Percentiles rank a stretch among this genome's conserved stretches.
These are phyloP conservation scores for Prosapia bicincta DNA, from an alignment of 2,888 invertebrate species.

Conservation along the genomic window DNA sequence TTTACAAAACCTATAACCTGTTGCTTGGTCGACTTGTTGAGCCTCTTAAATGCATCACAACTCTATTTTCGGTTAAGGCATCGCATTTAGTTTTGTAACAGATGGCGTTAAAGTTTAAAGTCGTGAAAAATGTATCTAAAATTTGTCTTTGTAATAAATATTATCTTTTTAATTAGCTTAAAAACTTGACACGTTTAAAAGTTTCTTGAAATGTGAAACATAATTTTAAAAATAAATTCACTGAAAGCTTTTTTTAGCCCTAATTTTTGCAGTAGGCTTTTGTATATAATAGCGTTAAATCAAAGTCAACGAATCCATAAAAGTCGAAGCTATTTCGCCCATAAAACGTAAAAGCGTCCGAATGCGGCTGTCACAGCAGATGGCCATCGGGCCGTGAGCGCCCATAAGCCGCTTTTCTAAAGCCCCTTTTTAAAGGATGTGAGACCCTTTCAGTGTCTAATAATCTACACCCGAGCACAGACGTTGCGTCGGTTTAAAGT, in stretches of 20 bases:
- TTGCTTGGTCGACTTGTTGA: background rate
- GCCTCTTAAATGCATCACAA: background rate
- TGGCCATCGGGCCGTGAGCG: background rate
- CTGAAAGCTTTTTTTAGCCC: no score
- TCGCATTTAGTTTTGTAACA: no score
- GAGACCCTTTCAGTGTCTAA: background rate
- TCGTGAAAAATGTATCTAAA: no score
- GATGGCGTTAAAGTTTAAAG: no score
- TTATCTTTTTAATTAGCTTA: no score
- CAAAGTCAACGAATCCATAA: background rate
- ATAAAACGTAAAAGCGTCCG: background rate
- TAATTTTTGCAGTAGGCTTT: no score
- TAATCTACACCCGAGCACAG: background rate
- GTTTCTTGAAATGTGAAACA: no score
- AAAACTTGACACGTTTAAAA: no score
- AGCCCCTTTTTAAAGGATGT: background rate
- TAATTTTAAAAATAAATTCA: no score
- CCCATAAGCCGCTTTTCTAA: background rate
- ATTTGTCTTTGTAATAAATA: no score
- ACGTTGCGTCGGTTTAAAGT: no score
- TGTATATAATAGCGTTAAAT: background rate
- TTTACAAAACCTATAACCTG: background rate
- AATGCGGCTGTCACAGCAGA: background rate
- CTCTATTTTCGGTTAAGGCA: background rate
- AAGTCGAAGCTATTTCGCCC: background rate